Evolutionary conservation across 1,140 invertebrate genomes (phyloP), one percentile per base, ranked within the genome.

Genomic region (Bombus picipes): DNA sequence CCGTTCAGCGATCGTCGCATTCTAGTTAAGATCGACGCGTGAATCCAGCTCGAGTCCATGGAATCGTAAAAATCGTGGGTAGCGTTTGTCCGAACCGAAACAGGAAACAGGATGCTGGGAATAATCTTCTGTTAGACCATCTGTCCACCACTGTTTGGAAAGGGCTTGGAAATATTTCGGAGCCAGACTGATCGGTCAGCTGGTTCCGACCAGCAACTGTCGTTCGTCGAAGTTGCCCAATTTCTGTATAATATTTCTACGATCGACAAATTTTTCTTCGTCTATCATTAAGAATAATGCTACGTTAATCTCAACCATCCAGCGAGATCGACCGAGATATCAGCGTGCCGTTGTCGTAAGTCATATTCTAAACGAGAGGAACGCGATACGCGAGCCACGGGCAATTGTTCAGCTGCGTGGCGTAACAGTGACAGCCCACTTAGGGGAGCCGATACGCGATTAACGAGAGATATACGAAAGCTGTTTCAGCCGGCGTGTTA

Each of bases 1-100:
- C 91, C 90, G 87, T 93, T 92, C 91, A 93, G 89, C 86, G 78
- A 72, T 73, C 78, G 80, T 76, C 87, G 83, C 28, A 53, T 85
- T 57, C 32, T 81, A 1, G 10, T 32, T 82, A 79, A 81, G 87
- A 87, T 62, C 53, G 75, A 4, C 71, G 47, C 39, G 39, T 22
- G 2, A 70, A 74, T 83, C 41, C 4, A 74, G 3, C 39, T 57
- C 79, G 4, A 65, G 10, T 43, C 4, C 12, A 13, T 22, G 18
- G 32, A 70, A 80, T 82, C 53, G 59, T 70, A 83, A 87, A 81
- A 68, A 66, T 75, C 39, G n/a, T 15, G 18, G 8, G 10, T 37
- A 5, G 6, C 34, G 12, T 59, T 37, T 34, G 18, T 22, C 22
- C 47, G 47, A 22, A 22, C 6, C 47, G 47, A 53, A 53, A 65